A percentile compares a stretch with the other conserved stretches of the same genome.
Evolutionary conservation across 2,888 invertebrate genomes (phyloP).

Genomic region (Brachylomia viminalis): DNA sequence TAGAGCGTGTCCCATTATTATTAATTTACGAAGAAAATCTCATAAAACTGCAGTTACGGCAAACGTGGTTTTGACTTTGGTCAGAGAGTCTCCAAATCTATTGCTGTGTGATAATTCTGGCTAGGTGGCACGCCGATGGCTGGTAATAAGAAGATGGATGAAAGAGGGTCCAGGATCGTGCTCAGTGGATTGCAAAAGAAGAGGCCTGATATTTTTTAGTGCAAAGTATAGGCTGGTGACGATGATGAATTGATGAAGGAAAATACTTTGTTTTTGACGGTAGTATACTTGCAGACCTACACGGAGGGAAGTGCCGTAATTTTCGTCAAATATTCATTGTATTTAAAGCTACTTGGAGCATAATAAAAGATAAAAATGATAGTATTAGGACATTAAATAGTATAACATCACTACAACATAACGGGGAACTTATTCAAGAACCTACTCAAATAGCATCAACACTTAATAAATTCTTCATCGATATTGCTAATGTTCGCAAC

Average conservation of each 20-base stretch:
- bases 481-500: too few relatives aligned
- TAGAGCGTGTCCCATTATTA: constrained; percentile 1
- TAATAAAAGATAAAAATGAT: too few relatives aligned
- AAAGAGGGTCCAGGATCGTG: background rate
- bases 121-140: background rate
- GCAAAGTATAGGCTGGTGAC: background rate
- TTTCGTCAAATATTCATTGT: constrained; percentile 11
- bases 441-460: too few relatives aligned
- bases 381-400: too few relatives aligned
- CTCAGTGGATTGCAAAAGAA: background rate
- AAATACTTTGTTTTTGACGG: background rate
- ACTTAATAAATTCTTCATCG: too few relatives aligned
- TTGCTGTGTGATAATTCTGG: background rate
- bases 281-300: background rate
- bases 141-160: background rate
- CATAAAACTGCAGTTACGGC: background rate
- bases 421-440: too few relatives aligned
- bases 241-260: background rate
- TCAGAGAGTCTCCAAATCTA: background rate
- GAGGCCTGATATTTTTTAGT: background rate
- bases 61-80: background rate
- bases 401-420: too few relatives aligned
- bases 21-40: background rate
- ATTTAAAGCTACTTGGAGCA: too few relatives aligned
- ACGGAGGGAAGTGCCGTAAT: background rate